These are phyloP conservation scores for Tenthredo amoena DNA, from an alignment of 2,888 invertebrate species.

Conservation along the genomic window DNA sequence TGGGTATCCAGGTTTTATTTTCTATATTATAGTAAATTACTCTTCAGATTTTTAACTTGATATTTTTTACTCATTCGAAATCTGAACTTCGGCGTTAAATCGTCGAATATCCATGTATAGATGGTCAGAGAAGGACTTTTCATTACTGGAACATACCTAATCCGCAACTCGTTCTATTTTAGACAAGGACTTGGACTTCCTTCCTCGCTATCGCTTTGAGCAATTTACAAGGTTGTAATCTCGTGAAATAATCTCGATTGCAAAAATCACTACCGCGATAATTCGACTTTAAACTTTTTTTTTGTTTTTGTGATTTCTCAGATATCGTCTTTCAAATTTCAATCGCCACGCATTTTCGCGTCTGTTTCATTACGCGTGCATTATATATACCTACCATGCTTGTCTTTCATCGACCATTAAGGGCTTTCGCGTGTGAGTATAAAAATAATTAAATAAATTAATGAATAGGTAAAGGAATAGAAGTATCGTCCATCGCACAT, in stretches of 20 bases:
- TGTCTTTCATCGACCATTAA: not conserved
- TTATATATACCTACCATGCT: not conserved
- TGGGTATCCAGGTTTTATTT: not conserved
- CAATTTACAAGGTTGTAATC: conserved; percentile 60
- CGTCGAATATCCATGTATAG: not conserved
- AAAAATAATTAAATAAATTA: not conserved
- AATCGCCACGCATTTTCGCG: not conserved
- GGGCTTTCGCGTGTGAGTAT: not conserved
- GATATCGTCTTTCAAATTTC: not conserved
- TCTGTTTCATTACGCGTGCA: not conserved
- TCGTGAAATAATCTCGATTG: conserved; percentile 56
- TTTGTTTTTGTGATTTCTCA: not conserved
- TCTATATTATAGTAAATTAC: not conserved
- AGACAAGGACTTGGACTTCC: conserved; percentile 54
- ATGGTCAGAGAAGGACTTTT: conserved; percentile 36
- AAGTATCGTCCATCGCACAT: conserved; percentile 14
- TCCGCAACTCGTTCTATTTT: conserved; percentile 58
- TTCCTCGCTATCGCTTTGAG: conserved; percentile 41
- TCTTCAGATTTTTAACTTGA: not conserved
- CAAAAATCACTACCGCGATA: not conserved
- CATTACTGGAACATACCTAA: not conserved
- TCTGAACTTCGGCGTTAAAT: conserved; percentile 6
- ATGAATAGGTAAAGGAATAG: not conserved
- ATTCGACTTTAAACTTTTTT: not conserved
- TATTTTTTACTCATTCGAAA: not conserved